These are phyloP conservation scores for Elephas maximus DNA, from an alignment of 2,113 vertebrate species.

Conservation along the genomic window DNA sequence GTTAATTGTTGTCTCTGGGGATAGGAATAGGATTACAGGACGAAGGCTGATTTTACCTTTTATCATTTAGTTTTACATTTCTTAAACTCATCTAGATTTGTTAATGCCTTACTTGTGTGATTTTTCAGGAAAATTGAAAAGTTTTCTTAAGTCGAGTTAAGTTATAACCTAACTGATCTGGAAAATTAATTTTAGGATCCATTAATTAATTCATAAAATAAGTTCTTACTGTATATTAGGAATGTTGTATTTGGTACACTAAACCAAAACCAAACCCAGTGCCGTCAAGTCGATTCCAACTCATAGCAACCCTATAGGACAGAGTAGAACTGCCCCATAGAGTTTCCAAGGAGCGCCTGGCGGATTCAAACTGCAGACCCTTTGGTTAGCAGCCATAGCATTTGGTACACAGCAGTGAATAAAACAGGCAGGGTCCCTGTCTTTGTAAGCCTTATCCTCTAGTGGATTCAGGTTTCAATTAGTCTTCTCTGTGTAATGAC, in stretches of 20 bases:
- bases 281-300: too few relatives aligned
- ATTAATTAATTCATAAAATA: neutral
- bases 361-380: too few relatives aligned
- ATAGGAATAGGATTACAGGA: neutral
- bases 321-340: too few relatives aligned
- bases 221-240: neutral
- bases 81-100: conserved; percentile 7
- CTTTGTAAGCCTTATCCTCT: neutral
- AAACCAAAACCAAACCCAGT: too few relatives aligned
- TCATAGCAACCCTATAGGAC: too few relatives aligned
- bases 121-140: conserved; percentile 52
- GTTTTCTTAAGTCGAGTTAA: neutral
- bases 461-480: neutral
- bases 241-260: neutral
- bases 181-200: neutral
- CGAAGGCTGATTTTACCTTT: conserved; percentile 5
- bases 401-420: neutral
- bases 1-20: neutral
- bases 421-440: neutral
- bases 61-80: neutral
- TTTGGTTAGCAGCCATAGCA: too few relatives aligned
- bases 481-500: neutral
- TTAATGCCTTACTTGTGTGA: neutral
- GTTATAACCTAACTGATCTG: neutral
- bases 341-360: too few relatives aligned